These are phyloP conservation scores for Eilema griseolum DNA, from an alignment of 2,888 invertebrate genomes.

Conservation along the genomic window DNA sequence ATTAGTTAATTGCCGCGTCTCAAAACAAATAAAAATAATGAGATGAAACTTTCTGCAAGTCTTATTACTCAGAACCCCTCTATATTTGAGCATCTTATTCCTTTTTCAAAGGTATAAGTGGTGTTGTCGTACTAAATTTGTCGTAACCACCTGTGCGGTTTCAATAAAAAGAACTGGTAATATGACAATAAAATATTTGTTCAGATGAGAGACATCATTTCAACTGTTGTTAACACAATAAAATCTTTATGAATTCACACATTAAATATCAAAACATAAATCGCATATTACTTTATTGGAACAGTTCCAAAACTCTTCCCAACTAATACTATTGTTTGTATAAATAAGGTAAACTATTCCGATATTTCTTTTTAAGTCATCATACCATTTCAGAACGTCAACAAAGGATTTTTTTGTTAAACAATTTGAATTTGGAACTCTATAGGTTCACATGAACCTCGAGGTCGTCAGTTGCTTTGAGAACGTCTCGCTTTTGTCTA, in stretches of 20 bases:
- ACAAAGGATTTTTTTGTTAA: constrained; percentile 72
- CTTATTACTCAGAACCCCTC: constrained; percentile 4
- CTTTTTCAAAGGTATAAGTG: constrained; percentile 19
- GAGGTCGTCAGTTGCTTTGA: constrained; percentile 73
- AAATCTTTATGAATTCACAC: constrained; percentile 51
- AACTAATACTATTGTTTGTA: constrained; percentile 38
- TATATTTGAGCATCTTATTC: not conserved
- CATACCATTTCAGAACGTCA: constrained; percentile 65
- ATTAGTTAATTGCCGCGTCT: constrained; percentile 53
- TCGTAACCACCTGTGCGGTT: constrained; percentile 20
- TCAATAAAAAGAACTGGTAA: constrained; percentile 23
- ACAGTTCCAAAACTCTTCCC: constrained; percentile 58
- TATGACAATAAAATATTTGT: constrained; percentile 31
- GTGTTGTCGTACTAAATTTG: not conserved
- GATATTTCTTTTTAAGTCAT: constrained; percentile 52
- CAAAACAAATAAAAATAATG: constrained; percentile 36
- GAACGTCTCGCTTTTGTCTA: constrained; percentile 77
- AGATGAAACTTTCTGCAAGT: constrained; percentile 37
- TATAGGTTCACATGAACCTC: constrained; percentile 70
- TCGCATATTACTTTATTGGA: constrained; percentile 57
- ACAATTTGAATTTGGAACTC: constrained; percentile 73
- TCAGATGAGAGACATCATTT: constrained; percentile 46
- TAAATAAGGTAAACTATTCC: constrained; percentile 25
- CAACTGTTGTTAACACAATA: constrained; percentile 43
- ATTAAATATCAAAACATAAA: constrained; percentile 55